A percentile compares a stretch with the other conserved stretches of the same genome.
These are phyloP conservation scores for Indicator indicator DNA, from an alignment of 2,113 vertebrate species.

Conservation along the genomic window DNA sequence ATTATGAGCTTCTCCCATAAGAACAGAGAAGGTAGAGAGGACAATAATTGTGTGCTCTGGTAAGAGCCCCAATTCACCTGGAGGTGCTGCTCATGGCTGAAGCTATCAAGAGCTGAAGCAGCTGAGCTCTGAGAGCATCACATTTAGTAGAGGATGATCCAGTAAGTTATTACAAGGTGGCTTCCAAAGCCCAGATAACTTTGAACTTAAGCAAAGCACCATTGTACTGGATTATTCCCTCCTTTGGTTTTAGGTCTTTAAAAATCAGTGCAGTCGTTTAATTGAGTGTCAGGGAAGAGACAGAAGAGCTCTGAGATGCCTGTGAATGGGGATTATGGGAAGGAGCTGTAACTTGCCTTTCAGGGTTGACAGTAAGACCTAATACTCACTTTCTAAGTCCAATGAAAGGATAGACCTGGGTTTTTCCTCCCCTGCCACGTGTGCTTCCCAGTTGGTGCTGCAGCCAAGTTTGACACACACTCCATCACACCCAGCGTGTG, in stretches of 20 bases:
- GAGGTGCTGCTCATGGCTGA: background rate
- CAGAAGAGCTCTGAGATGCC: background rate
- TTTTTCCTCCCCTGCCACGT: background rate
- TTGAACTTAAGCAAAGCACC: background rate
- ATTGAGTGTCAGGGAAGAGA: background rate
- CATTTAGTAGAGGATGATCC: background rate
- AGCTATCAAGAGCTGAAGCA: background rate
- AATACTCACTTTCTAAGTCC: background rate
- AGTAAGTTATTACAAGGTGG: background rate
- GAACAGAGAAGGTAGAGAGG: fast-evolving
- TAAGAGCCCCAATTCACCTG: background rate
- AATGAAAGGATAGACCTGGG: background rate
- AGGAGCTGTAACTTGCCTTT: background rate
- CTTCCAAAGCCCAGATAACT: background rate
- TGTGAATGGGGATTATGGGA: background rate
- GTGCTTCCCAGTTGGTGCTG: background rate
- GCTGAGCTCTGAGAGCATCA: background rate
- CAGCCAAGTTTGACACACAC: too few species aligned
- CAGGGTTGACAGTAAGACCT: background rate
- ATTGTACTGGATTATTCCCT: background rate
- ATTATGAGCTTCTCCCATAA: background rate
- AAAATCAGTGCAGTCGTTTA: background rate
- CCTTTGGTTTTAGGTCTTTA: background rate
- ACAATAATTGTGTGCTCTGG: background rate
- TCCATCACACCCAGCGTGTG: background rate